phyloP scores from a whole-genome alignment of 2,113 vertebrate species.

The Hemibagrus wyckioides region DNA sequence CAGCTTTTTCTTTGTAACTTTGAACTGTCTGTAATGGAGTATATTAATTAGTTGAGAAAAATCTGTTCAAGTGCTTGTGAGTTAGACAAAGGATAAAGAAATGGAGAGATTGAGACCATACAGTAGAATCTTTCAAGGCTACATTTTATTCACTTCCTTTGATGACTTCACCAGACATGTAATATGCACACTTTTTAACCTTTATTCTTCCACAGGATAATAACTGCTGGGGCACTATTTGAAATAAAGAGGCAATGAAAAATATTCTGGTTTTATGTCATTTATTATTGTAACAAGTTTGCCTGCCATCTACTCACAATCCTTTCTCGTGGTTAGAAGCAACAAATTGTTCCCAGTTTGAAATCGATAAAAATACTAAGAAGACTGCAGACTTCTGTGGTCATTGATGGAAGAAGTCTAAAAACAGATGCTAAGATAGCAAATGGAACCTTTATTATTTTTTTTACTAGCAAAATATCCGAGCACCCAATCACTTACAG shows the following conservation, averaged over 20 bases:
- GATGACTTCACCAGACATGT: background rate
- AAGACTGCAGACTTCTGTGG: background rate
- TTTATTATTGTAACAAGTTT: background rate
- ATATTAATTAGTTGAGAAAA: background rate
- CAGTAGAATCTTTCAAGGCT: background rate
- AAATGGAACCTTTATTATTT: background rate
- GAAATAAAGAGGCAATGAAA: slow-evolving; percentile 15
- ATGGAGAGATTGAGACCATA: background rate
- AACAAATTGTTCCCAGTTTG: background rate
- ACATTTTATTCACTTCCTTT: background rate
- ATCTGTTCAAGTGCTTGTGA: background rate
- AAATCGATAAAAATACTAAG: background rate
- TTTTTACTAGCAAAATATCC: too few relatives aligned
- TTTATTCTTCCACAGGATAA: background rate
- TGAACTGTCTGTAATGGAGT: background rate
- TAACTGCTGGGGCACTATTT: background rate
- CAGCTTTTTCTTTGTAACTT: slow-evolving; percentile 25
- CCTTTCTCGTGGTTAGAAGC: background rate
- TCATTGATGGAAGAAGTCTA: background rate
- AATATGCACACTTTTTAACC: slow-evolving; percentile 4
- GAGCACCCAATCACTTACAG: too few relatives aligned
- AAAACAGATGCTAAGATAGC: background rate
- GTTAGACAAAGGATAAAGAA: background rate
- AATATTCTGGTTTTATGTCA: background rate
- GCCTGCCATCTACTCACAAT: background rate